Evolutionary conservation across 2,888 invertebrate species (phyloP).

Genomic region (Erynnis tages): DNA sequence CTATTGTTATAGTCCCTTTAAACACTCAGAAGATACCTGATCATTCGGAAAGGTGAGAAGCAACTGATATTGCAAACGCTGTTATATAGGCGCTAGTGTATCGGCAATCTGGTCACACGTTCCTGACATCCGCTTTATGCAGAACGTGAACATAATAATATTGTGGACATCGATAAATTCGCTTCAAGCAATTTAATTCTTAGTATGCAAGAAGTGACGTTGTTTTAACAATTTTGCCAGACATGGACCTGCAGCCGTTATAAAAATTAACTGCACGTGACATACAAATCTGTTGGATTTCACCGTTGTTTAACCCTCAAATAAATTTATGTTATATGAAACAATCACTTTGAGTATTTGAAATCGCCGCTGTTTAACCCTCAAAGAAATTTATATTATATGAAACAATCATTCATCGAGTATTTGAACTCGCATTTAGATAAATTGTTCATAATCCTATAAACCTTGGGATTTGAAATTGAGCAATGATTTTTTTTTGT

Average conservation of each 20-base stretch:
- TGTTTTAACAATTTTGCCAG: constrained; percentile 56
- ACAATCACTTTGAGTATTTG: no score
- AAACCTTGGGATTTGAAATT: no score
- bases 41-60: constrained; percentile 52
- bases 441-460: no score
- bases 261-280: constrained; percentile 52
- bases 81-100: constrained; percentile 48
- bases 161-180: constrained; percentile 45
- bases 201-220: constrained; percentile 52
- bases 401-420: no score
- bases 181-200: constrained; percentile 50
- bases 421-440: constrained; percentile 44
- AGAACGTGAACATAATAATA: constrained; percentile 65
- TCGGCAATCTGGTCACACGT: constrained; percentile 69
- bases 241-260: constrained; percentile 64
- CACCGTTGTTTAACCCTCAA: constrained; percentile 49
- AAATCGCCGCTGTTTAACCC: constrained; percentile 51
- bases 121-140: constrained; percentile 67
- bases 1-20: constrained; percentile 8
- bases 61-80: constrained; percentile 56
- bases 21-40: constrained; percentile 48
- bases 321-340: not conserved
- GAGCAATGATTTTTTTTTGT: no score
- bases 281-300: constrained; percentile 43
- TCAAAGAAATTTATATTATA: not conserved